Conservation (phyloP, 2,888 invertebrate species). For the Synanthedon myopaeformis region DNA sequence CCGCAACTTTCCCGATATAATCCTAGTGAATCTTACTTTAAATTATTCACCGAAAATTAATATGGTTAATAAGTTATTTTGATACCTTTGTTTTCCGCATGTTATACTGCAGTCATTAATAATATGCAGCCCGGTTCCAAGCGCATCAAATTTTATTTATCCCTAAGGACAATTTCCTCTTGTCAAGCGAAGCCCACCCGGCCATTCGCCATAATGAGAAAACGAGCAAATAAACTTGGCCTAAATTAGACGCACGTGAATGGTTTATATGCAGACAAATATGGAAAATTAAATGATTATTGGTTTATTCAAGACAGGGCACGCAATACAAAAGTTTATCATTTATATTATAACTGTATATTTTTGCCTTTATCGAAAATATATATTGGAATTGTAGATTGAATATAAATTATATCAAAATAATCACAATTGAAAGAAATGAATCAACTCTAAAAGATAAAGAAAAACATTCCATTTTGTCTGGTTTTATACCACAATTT, state of each 20-base stretch:
- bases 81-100: constrained; percentile 12
- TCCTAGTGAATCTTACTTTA: neutral
- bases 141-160: constrained; percentile 60
- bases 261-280: constrained; percentile 37
- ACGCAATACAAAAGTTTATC: too few species aligned
- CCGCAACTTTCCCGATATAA: too few species aligned
- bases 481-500: too few species aligned
- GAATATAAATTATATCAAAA: too few species aligned
- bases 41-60: constrained; percentile 4
- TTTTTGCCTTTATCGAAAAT: too few species aligned
- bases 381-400: too few species aligned
- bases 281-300: neutral
- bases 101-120: constrained; percentile 43
- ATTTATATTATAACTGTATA: too few species aligned
- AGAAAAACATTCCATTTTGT: too few species aligned
- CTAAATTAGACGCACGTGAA: constrained; percentile 50
- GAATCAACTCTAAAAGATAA: too few species aligned
- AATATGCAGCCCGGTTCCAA: constrained; percentile 47
- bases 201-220: constrained; percentile 56
- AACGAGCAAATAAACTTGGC: constrained; percentile 56
- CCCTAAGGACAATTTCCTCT: constrained; percentile 61
- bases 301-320: neutral
- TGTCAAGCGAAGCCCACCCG: constrained; percentile 62
- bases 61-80: constrained; percentile 9
- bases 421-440: too few species aligned